Conservation (phyloP, 2,888 invertebrate genomes). For the Maniola hyperantus region DNA sequence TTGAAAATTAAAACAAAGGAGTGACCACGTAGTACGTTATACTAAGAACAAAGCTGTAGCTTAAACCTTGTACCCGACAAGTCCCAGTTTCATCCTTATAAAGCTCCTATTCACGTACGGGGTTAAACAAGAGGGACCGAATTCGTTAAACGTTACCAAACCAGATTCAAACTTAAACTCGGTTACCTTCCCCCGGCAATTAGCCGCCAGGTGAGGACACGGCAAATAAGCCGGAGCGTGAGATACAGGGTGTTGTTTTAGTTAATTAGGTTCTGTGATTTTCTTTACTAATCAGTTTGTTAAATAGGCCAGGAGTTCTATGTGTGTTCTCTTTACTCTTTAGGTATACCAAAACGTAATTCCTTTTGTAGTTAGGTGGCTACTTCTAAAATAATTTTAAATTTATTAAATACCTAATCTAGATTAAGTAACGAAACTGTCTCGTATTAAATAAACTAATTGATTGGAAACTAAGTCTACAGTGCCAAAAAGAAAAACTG, state of each 20-base stretch:
- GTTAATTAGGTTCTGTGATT: conserved; percentile 38
- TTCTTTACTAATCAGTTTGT: conserved; percentile 34
- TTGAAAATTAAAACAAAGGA: conserved; percentile 18
- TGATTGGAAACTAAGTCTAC: too few relatives aligned
- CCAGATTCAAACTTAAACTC: conserved; percentile 74
- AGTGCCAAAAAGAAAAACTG: too few relatives aligned
- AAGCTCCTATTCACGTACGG: conserved; percentile 43
- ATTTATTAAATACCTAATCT: too few relatives aligned
- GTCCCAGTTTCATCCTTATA: conserved; percentile 35
- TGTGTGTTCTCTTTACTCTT: not conserved
- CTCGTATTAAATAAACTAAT: too few relatives aligned
- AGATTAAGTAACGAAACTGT: too few relatives aligned
- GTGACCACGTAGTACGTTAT: conserved; percentile 9
- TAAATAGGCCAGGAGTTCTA: conserved; percentile 17
- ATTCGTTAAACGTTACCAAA: conserved; percentile 74
- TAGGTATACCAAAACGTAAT: not conserved
- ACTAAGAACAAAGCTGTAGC: conserved; percentile 22
- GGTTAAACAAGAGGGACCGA: conserved; percentile 66
- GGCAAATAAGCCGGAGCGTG: conserved; percentile 50
- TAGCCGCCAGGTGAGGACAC: conserved; percentile 67
- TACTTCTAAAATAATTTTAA: too few relatives aligned
- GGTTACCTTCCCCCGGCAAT: conserved; percentile 67
- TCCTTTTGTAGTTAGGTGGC: not conserved
- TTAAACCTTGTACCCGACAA: conserved; percentile 30
- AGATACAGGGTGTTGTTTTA: conserved; percentile 39